These are phyloP conservation scores for Ceyx cyanopectus DNA, from an alignment of 2,113 vertebrate genomes.

Conservation along the genomic window DNA sequence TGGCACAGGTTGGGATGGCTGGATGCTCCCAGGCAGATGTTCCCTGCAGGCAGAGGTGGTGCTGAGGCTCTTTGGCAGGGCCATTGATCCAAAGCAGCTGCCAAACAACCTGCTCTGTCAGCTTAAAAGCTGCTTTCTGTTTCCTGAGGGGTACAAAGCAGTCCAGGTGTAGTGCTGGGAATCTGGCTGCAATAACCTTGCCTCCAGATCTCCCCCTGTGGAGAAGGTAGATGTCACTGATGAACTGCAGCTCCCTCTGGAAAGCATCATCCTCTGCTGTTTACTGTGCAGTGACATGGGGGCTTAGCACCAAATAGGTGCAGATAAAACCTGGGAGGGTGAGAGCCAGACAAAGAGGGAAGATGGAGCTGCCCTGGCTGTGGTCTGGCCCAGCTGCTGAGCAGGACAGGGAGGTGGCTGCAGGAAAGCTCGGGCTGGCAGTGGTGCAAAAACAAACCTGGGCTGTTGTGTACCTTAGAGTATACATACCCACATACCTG, in stretches of 20 bases:
- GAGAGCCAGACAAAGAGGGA: background rate
- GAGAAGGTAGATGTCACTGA: background rate
- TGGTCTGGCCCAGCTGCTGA: background rate
- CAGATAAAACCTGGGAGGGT: background rate
- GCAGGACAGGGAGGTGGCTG: rapidly evolving
- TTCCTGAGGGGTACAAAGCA: background rate
- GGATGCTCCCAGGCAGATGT: background rate
- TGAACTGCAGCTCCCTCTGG: background rate
- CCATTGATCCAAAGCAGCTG: background rate
- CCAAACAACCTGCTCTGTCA: background rate
- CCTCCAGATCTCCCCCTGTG: background rate
- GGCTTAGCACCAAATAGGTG: background rate
- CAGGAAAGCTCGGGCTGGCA: background rate
- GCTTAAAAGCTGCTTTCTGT: background rate
- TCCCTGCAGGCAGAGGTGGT: background rate
- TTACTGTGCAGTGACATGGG: background rate
- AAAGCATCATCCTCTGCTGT: background rate
- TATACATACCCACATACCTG: too few species aligned
- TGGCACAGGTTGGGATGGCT: background rate
- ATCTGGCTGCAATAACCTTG: background rate
- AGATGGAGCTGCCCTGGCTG: background rate
- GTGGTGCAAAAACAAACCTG: background rate
- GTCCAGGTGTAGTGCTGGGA: background rate
- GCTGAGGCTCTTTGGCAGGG: background rate
- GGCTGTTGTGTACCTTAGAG: background rate